phyloP scores from a whole-genome alignment of 2,797 vertebrate species.

The Varecia variegata region DNA sequence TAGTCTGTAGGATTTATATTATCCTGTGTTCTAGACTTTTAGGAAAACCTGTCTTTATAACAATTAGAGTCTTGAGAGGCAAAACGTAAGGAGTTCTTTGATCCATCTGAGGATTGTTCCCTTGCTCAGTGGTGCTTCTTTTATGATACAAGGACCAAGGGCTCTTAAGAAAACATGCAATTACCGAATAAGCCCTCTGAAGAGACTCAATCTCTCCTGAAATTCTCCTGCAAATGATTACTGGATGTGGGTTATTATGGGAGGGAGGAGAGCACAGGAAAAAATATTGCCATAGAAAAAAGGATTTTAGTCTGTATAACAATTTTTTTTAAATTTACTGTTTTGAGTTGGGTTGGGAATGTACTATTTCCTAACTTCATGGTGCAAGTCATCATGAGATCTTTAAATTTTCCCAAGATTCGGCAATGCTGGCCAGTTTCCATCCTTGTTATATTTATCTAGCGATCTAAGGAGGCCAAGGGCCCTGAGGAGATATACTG shows the following conservation, averaged over 20 bases:
- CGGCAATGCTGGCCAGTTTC: not conserved
- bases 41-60: not conserved
- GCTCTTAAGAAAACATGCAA: not conserved
- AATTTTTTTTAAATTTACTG: not conserved
- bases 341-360: not conserved
- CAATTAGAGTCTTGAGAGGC: not conserved
- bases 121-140: not conserved
- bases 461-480: not conserved
- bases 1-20: not conserved
- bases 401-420: not conserved
- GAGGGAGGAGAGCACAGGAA: not conserved
- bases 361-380: not conserved
- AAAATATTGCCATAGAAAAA: not conserved
- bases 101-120: not conserved
- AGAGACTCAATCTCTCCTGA: not conserved
- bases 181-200: not conserved
- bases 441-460: not conserved
- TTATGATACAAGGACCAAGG: not conserved
- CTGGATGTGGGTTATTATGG: not conserved
- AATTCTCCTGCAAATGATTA: not conserved
- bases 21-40: not conserved
- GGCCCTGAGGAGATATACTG: not conserved
- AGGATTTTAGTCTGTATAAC: not conserved
- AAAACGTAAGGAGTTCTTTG: not conserved
- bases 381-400: not conserved